Evolutionary conservation across 2,113 vertebrate genomes (phyloP).

Genomic region (Entosphenus tridentatus): DNA sequence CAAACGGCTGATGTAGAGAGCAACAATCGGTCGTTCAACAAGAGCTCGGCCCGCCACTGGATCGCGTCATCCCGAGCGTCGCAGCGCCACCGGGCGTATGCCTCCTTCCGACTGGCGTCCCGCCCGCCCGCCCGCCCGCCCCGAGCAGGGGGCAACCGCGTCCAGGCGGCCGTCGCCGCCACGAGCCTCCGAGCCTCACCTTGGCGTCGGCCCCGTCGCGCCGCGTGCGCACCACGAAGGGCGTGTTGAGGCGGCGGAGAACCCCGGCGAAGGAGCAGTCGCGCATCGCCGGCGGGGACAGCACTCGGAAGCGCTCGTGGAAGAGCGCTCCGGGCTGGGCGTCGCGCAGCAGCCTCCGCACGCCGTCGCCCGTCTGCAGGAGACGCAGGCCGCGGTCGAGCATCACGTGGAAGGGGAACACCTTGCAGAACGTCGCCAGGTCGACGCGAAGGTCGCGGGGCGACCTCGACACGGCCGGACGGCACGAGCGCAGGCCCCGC

Average conservation of each 20-base stretch:
- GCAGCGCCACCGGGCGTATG: too few relatives aligned
- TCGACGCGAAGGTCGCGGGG: conserved; percentile 64
- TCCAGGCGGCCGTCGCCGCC: too few relatives aligned
- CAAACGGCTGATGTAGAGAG: too few relatives aligned
- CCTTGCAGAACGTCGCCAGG: conserved; percentile 79
- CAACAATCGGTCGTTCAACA: too few relatives aligned
- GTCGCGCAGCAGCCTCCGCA: conserved; percentile 64
- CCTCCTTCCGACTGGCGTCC: too few relatives aligned
- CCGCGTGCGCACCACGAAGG: conserved; percentile 74
- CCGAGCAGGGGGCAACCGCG: too few relatives aligned
- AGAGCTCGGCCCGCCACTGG: too few relatives aligned
- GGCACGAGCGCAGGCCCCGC: background rate
- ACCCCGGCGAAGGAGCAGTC: conserved; percentile 63
- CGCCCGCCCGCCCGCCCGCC: too few relatives aligned
- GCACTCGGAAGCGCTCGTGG: conserved; percentile 75
- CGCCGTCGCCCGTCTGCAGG: conserved; percentile 74
- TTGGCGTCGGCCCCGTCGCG: conserved; percentile 9
- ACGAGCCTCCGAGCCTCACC: too few relatives aligned
- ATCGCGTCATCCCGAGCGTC: too few relatives aligned
- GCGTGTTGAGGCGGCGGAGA: conserved; percentile 62
- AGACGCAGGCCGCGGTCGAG: conserved; percentile 64
- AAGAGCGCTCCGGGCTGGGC: conserved; percentile 49
- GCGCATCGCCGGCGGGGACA: conserved; percentile 49
- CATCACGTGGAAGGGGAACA: conserved; percentile 85
- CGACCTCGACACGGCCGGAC: conserved; percentile 29